These are phyloP conservation scores for Centropristis striata DNA, from an alignment of 2,113 vertebrate species.

Conservation along the genomic window DNA sequence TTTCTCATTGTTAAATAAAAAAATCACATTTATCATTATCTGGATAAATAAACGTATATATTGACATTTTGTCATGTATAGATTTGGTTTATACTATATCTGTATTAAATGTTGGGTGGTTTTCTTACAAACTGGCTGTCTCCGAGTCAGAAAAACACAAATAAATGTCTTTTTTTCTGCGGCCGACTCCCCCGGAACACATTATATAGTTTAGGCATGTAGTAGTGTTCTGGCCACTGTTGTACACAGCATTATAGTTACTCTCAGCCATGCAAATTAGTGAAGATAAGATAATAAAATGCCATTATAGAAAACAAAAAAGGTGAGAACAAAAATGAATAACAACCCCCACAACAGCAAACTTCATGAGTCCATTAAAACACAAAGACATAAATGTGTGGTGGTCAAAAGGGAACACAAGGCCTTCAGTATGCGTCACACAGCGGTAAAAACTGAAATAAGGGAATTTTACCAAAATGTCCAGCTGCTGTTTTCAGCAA, in stretches of 20 bases:
- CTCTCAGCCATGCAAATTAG: neutral
- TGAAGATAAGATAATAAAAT: neutral
- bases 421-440: neutral
- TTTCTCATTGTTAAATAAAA: neutral
- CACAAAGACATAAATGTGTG: neutral
- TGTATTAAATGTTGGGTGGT: neutral
- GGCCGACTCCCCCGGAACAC: neutral
- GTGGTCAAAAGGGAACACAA: neutral
- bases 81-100: neutral
- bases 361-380: neutral
- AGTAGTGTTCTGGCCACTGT: neutral
- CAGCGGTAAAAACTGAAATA: slow-evolving; percentile 10
- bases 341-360: neutral
- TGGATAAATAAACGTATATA: neutral
- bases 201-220: neutral
- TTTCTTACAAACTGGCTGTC: neutral
- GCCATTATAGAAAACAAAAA: neutral
- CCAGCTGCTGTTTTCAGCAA: neutral
- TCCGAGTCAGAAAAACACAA: neutral
- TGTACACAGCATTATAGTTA: neutral
- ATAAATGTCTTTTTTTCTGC: neutral
- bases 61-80: neutral
- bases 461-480: slow-evolving; percentile 20
- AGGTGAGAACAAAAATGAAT: neutral
- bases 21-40: neutral